Base-by-base conservation (phyloP, 2,797 vertebrate species). In the Melanotaenia nigrans region DNA sequence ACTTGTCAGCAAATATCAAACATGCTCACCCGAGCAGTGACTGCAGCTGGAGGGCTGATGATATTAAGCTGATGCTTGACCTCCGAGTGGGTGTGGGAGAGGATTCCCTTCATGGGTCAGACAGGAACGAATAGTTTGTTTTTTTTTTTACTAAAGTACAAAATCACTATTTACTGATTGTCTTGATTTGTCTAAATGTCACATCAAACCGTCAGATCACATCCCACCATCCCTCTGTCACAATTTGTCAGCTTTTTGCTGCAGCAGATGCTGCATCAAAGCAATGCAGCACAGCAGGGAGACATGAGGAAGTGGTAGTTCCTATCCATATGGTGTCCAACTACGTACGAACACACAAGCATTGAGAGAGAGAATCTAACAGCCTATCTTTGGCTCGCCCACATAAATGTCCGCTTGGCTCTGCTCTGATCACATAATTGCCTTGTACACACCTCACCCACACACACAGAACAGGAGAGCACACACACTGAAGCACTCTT, bases 381-480 rank as follows among this genome's bases (percentile, higher is more conserved):
- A 84, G 81, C 36, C 79, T 79, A 84, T 89, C 87, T 87, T 84
- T 87, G 83, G 78, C 78, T 82, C 88, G 79, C 91, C 90, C 87
- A 91, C 90, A 78, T 89, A 88, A 90, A 90, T 85, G 88, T 90
- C 80, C 82, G 85, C 83, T 91, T 90, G 91, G 89, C 89, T 90
- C 79, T 70, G 77, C 86, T 89, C 80, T 91, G 89, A 91, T 91
- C 89, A 83, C 76, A 90, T 91, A 92, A 93, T 93, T 92, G 86
- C 86, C 82, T 65, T 69, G 79, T 58, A 71, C 71, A 71, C 82
- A 87, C 66, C 74, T 81, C 84, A 79, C 85, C 61, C 86, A 77
- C 88, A 68, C 86, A 70, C 57, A 68, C 57, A 65, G 71, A 66
- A 71, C 55, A 40, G 33, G 57, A 79, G 9, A 80, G 68, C 72